Percentiles rank a stretch among this genome's conserved stretches.
Evolutionary conservation across 1,140 invertebrate species (phyloP).

Genomic region (Drosophila pachea): DNA sequence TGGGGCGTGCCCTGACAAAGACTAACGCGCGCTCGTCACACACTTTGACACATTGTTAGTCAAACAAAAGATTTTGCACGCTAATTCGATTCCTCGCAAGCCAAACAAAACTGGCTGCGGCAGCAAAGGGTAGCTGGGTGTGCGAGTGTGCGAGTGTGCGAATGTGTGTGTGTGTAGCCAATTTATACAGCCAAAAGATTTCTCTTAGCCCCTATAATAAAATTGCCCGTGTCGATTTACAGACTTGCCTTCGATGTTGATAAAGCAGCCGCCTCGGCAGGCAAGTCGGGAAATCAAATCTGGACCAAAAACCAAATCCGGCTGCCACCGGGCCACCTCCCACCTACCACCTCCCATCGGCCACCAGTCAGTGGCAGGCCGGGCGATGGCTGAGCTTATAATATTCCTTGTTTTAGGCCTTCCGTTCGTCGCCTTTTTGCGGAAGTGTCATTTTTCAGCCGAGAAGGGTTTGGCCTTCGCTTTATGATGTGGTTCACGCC

Average conservation of each 20-base stretch:
- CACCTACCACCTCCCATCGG: constrained; percentile 13
- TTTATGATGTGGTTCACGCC: constrained; percentile 64
- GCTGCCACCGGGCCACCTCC: background rate
- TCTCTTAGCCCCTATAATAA: constrained; percentile 62
- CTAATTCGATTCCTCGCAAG: constrained; percentile 68
- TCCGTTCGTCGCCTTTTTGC: constrained; percentile 48
- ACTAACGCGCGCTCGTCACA: constrained; percentile 70
- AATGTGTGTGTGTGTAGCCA: background rate
- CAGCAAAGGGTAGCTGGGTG: background rate
- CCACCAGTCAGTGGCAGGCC: constrained; percentile 25
- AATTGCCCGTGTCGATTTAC: constrained; percentile 61
- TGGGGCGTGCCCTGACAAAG: constrained; percentile 51
- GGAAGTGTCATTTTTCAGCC: constrained; percentile 75
- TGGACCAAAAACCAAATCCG: constrained; percentile 19
- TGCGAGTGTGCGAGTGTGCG: background rate
- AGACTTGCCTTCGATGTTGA: constrained; percentile 52
- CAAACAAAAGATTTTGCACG: constrained; percentile 78
- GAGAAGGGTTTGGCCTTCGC: constrained; percentile 70
- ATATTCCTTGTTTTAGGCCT: constrained; percentile 72
- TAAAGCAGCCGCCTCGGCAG: constrained; percentile 39
- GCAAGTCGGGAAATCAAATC: constrained; percentile 38
- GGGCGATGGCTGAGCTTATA: constrained; percentile 49
- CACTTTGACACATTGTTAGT: constrained; percentile 77
- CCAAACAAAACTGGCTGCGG: constrained; percentile 36
- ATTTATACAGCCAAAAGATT: constrained; percentile 23